Evolutionary conservation across 2,888 invertebrate genomes (phyloP).

Genomic region (Lycia hirtaria): DNA sequence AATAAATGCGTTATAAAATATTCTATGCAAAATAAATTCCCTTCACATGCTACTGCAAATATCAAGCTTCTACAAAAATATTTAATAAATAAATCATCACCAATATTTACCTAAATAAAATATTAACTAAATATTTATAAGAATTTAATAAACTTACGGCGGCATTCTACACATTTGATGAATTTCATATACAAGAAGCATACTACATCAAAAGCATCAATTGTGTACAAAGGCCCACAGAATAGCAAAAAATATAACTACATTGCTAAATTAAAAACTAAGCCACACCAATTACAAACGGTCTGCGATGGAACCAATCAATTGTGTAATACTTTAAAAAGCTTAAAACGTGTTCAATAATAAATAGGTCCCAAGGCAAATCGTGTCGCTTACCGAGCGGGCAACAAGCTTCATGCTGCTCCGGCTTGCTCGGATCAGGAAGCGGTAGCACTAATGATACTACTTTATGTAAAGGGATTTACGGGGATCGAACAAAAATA

Average conservation of each 20-base stretch:
- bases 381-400: conserved; percentile 90
- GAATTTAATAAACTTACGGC: conserved; percentile 43
- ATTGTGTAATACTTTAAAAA: conserved; percentile 28
- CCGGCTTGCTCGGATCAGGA: conserved; percentile 94
- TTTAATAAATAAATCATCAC: conserved; percentile 34
- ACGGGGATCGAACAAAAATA: conserved; percentile 72
- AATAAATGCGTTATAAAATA: conserved; percentile 57
- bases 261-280: conserved; percentile 62
- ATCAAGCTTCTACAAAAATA: conserved; percentile 47
- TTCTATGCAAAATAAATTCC: conserved; percentile 67
- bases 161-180: conserved; percentile 63
- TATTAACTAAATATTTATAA: conserved; percentile 45
- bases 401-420: conserved; percentile 96
- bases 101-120: conserved; percentile 33
- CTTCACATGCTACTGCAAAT: conserved; percentile 65
- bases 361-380: conserved; percentile 57
- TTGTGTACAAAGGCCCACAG: conserved; percentile 40
- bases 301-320: conserved; percentile 64
- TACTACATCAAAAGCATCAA: conserved; percentile 59
- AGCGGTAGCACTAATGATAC: conserved; percentile 92
- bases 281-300: conserved; percentile 72
- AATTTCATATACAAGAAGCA: conserved; percentile 39
- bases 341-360: conserved; percentile 37
- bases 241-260: conserved; percentile 42
- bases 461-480: conserved; percentile 78